Base-by-base conservation (phyloP, 2,113 vertebrate genomes). In the Anarhynchus alexandrinus region DNA sequence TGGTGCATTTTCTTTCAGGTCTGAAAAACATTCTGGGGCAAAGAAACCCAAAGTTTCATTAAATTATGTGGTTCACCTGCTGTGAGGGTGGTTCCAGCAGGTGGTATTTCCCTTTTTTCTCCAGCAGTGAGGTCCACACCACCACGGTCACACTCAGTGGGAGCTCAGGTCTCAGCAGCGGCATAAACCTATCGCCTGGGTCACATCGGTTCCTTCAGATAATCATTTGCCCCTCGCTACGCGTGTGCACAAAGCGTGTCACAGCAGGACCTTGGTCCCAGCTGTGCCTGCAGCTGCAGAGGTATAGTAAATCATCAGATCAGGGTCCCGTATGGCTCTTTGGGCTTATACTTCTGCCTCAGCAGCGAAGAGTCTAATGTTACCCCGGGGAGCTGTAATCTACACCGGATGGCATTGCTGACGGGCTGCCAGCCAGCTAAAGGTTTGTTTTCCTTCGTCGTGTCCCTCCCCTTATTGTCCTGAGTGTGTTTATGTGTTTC, bases 351-450 rank as follows among this genome's bases (percentile, higher is more conserved):
- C 58, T 95, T 93, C 89, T 76, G 2, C 52, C 78, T 94, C 94
- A 71, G 82, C 79, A 76, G 59, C 10, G n/a, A 72, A 51, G 38
- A 82, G 74, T 94, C 74, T 97, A 93, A 95, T 59, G 87, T 97
- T 94, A 97, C 97, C 42, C 71, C 0, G 0, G 67, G 64, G 94
- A 97, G 84, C 89, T 83, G 97, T 97, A 97, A 97, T 78, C 67
- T 47, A 93, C 93, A 85, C 84, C 15, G 30, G 84, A 43, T 83
- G 84, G 91, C 74, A 90, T 67, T 77, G 91, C 89, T 91, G 86
- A 61, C 26, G 1, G 91, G 73, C 93, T 95, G 86, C 81, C 78
- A 77, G 95, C 78, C 93, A 92, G 84, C 47, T 82, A 1, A 47
- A 93, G 93, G 85, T 83, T 95, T 86, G 11, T 94, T 93, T 97